phyloP scores from a whole-genome alignment of 2,888 invertebrate species.

The Stenolophus ochropezus region DNA sequence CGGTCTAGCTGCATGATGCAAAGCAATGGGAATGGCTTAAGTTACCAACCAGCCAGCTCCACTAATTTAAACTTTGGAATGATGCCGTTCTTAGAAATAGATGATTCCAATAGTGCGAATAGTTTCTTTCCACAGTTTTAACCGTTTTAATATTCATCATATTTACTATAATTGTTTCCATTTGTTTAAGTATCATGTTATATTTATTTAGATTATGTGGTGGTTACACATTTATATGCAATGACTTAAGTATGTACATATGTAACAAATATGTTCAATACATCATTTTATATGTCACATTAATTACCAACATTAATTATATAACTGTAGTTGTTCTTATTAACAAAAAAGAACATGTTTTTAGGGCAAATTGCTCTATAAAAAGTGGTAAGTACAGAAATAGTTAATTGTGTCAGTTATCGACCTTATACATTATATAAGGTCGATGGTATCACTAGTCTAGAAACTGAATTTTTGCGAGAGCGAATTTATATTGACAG shows the following conservation, averaged over 20 bases:
- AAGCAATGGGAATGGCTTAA: slow-evolving; percentile 17
- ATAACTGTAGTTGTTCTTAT: too few species aligned
- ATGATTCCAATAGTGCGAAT: slow-evolving; percentile 52
- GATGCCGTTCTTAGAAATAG: slow-evolving; percentile 37
- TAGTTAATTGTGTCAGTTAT: too few species aligned
- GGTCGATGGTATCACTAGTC: too few species aligned
- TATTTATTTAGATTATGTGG: slow-evolving; percentile 12
- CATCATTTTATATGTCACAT: slow-evolving; percentile 7
- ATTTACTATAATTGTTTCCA: background rate
- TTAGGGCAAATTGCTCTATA: too few species aligned
- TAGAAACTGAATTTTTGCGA: too few species aligned
- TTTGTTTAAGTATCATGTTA: background rate
- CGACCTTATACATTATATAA: too few species aligned
- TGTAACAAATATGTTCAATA: slow-evolving; percentile 22
- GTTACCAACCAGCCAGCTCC: slow-evolving; percentile 20
- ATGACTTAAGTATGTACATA: slow-evolving; percentile 5
- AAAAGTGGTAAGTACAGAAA: too few species aligned
- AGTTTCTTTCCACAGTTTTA: slow-evolving; percentile 39
- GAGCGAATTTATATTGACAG: too few species aligned
- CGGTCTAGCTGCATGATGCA: slow-evolving; percentile 54
- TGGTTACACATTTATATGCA: background rate
- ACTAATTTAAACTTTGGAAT: slow-evolving; percentile 7
- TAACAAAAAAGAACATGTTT: too few species aligned
- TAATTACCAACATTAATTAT: too few species aligned
- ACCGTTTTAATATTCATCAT: background rate